Evolutionary conservation across 2,888 invertebrate species (phyloP).

Genomic region (Nymphalis urticae): DNA sequence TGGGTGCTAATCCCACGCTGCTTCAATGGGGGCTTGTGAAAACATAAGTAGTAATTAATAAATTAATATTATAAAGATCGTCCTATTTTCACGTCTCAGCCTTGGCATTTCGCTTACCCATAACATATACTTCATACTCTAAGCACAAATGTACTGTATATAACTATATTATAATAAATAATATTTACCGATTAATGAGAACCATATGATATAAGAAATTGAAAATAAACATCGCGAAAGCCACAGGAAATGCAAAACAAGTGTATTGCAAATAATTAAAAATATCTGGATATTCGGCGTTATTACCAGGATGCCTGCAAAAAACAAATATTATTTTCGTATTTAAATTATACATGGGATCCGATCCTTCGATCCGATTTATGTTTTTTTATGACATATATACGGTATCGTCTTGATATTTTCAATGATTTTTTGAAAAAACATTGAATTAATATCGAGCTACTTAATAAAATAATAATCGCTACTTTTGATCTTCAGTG

Average conservation of each 20-base stretch:
- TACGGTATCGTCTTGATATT: no score
- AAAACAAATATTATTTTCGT: neutral
- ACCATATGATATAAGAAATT: conserved; percentile 53
- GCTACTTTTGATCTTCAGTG: neutral
- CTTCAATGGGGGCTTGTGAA: no score
- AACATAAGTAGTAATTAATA: no score
- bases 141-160: neutral
- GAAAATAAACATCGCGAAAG: conserved; percentile 52
- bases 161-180: neutral
- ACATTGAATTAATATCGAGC: neutral
- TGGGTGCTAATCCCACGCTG: no score
- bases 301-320: conserved; percentile 34
- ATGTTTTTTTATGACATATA: no score
- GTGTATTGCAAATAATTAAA: conserved; percentile 66
- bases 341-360: no score
- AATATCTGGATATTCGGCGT: conserved; percentile 52
- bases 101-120: no score
- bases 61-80: no score
- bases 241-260: conserved; percentile 57
- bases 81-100: no score
- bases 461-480: neutral
- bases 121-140: neutral
- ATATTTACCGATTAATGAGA: conserved; percentile 50
- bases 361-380: no score
- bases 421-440: no score